Evolutionary conservation across 2,113 vertebrate species (phyloP), one percentile per base, ranked within the genome.

Genomic region (Hippoglossus stenolepis): DNA sequence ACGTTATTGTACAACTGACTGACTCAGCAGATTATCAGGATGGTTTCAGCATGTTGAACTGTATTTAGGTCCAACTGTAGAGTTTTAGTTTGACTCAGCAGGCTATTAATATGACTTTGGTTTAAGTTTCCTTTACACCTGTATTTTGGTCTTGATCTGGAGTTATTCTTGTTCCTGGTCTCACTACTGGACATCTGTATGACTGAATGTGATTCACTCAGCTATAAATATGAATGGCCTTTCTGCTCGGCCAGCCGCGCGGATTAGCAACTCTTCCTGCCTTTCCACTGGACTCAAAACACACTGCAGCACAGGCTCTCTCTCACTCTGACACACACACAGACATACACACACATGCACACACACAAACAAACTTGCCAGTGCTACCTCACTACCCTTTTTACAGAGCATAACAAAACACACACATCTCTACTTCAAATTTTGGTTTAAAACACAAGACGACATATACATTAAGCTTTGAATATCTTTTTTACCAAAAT

Each of bases 191-290:
- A 94, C 89, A 93, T 93, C 94, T 91, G 89, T 91, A 93, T 91
- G 87, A 87, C 93, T 93, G 85, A 88, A 90, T 89, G 93, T 94
- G 94, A 96, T 95, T 95, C 92, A 94, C 93, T 96, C 92, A 57
- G 90, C 95, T 96, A 96, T 96, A 96, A 96, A 97, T 96, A 96
- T 93, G 94, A 94, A 95, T 97, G 96, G 94, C 96, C 96, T 97
- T 96, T 95, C 94, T 94, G 90, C 94, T 93, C 85, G 92, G 95
- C 93, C 95, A 63, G 90, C 94, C 93, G 90, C 77, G 28, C 82
- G 95, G 94, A 96, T 96, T 96, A 97, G 91, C 94, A 94, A 94
- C 89, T 94, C 93, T 91, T 89, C 90, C 91, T 88, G 65, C 79
- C 87, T 90, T 91, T 92, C 88, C 91, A 92, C 84, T 81, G 75